These are phyloP conservation scores for Eupithecia pulchellata DNA, from an alignment of 2,888 invertebrate genomes.

Conservation along the genomic window DNA sequence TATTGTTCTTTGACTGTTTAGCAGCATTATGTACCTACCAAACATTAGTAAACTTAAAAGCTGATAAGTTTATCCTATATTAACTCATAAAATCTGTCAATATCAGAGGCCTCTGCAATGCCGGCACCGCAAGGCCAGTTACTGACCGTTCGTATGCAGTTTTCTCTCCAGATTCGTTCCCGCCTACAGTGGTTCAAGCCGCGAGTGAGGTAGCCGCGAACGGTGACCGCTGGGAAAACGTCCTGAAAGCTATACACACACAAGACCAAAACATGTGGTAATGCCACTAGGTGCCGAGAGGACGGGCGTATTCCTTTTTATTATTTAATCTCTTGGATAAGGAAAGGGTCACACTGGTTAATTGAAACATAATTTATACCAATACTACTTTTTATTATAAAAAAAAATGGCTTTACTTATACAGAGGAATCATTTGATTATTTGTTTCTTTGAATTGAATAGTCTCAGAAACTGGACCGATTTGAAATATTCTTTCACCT, in stretches of 20 bases:
- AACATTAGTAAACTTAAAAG: too few species aligned
- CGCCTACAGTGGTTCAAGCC: conserved; percentile 78
- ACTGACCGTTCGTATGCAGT: conserved; percentile 84
- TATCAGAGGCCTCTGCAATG: conserved; percentile 34
- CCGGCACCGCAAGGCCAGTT: conserved; percentile 57
- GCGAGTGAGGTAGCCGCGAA: conserved; percentile 87
- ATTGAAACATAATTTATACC: not conserved
- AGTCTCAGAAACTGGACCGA: too few species aligned
- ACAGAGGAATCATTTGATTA: too few species aligned
- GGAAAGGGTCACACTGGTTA: conserved; percentile 43
- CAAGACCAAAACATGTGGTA: conserved; percentile 85
- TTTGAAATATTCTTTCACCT: too few species aligned
- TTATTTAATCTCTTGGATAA: conserved; percentile 46
- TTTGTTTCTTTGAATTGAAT: too few species aligned
- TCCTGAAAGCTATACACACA: conserved; percentile 85
- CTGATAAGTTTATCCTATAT: too few species aligned
- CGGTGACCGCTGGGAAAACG: conserved; percentile 88
- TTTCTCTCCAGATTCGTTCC: conserved; percentile 83
- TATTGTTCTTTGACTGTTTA: too few species aligned
- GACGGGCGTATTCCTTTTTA: conserved; percentile 78
- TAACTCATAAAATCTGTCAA: not conserved
- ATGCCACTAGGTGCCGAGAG: conserved; percentile 76
- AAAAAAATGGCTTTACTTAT: too few species aligned
- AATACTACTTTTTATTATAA: too few species aligned
- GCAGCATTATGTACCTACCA: too few species aligned